Base-by-base conservation (phyloP, 2,888 invertebrate species). In the Dicranocentrus wangi region DNA sequence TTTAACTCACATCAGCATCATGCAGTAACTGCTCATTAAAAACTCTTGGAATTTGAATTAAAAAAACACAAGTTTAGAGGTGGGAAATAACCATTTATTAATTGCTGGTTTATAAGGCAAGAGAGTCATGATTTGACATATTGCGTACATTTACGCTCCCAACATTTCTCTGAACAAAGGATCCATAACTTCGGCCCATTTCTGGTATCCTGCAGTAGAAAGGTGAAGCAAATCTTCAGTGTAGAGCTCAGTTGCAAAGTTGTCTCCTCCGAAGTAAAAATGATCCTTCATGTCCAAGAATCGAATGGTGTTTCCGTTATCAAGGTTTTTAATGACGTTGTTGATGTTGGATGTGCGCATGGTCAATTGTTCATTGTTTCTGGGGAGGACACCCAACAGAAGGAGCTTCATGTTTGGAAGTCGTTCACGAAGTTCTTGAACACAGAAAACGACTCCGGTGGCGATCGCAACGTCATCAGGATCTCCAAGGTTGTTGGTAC, bases 401-500 rank as follows among this genome's bases (percentile, higher is more conserved):
- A 84, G 68, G 17, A 83, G 51, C 55, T 83, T 81, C 43, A 77
- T 82, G 63, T 66, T 79, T 1, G 81, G 83, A 10, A 81, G 28
- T 82, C 71, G 32, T 68, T 66, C 32, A 13, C 87, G 86, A 42
- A 90, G 88, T 10, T 87, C 85, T 10, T 87, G 85, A 7, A 89
- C 89, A 75, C 90, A 89, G 53, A 88, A 88, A 70, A 88, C 69
- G 39, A 91, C 88, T 23, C 90, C 90, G 8, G 87, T 88, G 10
- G 88, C 87, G 15, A 90, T 88, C 82, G 90, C 88, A 23, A 89
- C 88, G 13, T 89, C 89, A 7, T 88, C 87, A 84, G 90, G 88
- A 1, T 83, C 88, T 79, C 89, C 87, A 86, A 84, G n/a, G 25
- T 91, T 91, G 85, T 91, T 90, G 15, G 90, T 90, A 13, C 91